Evolutionary conservation across 1,140 invertebrate genomes (phyloP), one percentile per base, ranked within the genome.

Genomic region (Drosophila azteca): DNA sequence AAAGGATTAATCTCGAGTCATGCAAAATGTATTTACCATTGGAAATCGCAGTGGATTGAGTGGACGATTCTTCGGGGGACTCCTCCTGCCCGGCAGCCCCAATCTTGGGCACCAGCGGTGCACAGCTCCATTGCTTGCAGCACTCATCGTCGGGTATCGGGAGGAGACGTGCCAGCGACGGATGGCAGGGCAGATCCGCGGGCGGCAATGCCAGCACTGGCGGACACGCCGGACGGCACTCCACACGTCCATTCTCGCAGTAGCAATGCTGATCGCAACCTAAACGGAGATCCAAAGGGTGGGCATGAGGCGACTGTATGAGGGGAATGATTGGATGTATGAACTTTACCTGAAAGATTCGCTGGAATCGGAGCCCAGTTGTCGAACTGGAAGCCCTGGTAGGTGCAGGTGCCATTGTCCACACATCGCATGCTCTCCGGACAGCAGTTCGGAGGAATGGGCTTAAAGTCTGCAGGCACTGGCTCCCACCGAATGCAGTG

Each of bases 181-280:
- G 92, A 1, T 95, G 93, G 90, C 97, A 98, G 1, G 93, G 93
- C 48, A 98, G 84, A 26, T 93, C 94, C 6, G 94, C 83, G 0
- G 97, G 97, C 2, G 97, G 97, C 31, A 94, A 72, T 1, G 95
- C 94, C 6, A 95, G 91, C 0, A 98, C 93, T 0, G 95, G 94
- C 2, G 95, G 94, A 92, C 97, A 98, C 15, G 94, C 93, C 3
- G 94, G 94, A 65, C 96, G 94, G 83, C 97, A 98, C 49, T 96
- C 95, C 5, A 98, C 93, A 69, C 96, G 96, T 24, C 97, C 97
- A 90, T 95, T 95, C 87, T 97, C 96, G 80, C 97, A 98, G 90
- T 95, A 96, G 91, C 97, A 98, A 77, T 95, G 93, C 65, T 96
- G 94, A 55, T 97, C 96, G 88, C 97, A 98, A 50, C 96, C 96